phyloP scores from a whole-genome alignment of 2,113 vertebrate genomes.

The Clupea harengus region DNA sequence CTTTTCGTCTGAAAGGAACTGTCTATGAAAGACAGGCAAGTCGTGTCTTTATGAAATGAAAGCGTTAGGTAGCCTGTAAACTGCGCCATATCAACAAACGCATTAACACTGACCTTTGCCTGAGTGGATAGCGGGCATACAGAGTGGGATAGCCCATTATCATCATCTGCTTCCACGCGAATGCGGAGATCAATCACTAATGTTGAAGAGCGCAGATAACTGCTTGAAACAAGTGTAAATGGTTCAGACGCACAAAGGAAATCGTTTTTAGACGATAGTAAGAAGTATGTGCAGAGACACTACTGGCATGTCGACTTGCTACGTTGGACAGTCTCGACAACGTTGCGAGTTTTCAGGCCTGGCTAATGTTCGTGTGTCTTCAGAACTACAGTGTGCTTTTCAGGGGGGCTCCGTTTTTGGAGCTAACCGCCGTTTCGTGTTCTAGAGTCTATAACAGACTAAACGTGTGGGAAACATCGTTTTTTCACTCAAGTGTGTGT shows the following conservation, averaged over 20 bases:
- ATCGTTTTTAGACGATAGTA: background rate
- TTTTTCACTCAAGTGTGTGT: background rate
- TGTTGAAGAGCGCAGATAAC: background rate
- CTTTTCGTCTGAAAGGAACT: background rate
- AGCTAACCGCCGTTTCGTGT: background rate
- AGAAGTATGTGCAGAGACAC: background rate
- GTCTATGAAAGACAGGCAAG: background rate
- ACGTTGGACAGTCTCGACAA: background rate
- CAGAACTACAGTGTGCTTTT: constrained; percentile 1
- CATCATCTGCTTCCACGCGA: background rate
- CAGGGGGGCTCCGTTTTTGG: background rate
- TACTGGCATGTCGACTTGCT: background rate
- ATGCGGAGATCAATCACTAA: background rate
- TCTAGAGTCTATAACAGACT: background rate
- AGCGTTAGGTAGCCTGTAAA: background rate
- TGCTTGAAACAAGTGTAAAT: background rate
- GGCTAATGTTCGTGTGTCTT: constrained; percentile 8
- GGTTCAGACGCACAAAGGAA: background rate
- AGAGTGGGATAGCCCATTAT: constrained; percentile 10
- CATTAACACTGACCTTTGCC: constrained; percentile 19
- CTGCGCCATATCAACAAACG: background rate
- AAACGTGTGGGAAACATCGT: background rate
- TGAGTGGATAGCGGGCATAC: constrained; percentile 12
- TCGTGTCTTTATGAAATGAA: background rate
- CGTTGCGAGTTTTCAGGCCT: constrained; percentile 15